Conservation (phyloP, 2,888 invertebrate genomes). For the Phymatocera aterrima region DNA sequence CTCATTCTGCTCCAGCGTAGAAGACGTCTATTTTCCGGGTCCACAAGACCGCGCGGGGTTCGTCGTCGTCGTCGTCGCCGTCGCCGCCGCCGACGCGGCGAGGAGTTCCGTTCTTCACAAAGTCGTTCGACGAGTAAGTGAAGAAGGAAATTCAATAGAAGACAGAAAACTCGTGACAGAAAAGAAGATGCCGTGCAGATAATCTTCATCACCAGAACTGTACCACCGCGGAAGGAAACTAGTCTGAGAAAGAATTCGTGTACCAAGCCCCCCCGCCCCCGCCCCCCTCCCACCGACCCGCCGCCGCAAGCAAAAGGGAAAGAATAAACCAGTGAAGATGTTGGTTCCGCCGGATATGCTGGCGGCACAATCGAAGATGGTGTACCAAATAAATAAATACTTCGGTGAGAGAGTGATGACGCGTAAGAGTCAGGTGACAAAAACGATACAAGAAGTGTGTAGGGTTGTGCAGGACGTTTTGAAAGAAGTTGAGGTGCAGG, state of each 20-base stretch:
- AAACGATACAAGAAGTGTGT: constrained; percentile 92
- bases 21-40: constrained; percentile 59
- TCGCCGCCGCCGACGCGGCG: constrained; percentile 21
- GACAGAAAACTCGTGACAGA: background rate
- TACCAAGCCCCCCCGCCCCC: too few species aligned
- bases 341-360: constrained; percentile 95
- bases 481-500: constrained; percentile 96
- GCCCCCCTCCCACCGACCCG: too few species aligned
- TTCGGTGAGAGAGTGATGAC: constrained; percentile 93
- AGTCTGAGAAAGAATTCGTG: too few species aligned
- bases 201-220: background rate
- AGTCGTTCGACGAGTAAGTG: background rate
- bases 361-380: constrained; percentile 95
- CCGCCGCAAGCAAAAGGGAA: background rate
- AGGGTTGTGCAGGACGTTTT: constrained; percentile 95
- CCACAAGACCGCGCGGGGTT: constrained; percentile 39
- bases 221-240: background rate
- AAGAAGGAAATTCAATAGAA: background rate
- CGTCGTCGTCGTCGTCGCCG: constrained; percentile 45
- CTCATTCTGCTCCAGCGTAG: constrained; percentile 67
- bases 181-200: background rate
- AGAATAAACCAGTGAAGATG: constrained; percentile 83
- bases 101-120: constrained; percentile 7
- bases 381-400: constrained; percentile 96
- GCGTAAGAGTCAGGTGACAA: constrained; percentile 89